Evolutionary conservation across 2,113 vertebrate genomes (phyloP), one percentile per base, ranked within the genome.

Genomic region (Cynopterus brachyotis): DNA sequence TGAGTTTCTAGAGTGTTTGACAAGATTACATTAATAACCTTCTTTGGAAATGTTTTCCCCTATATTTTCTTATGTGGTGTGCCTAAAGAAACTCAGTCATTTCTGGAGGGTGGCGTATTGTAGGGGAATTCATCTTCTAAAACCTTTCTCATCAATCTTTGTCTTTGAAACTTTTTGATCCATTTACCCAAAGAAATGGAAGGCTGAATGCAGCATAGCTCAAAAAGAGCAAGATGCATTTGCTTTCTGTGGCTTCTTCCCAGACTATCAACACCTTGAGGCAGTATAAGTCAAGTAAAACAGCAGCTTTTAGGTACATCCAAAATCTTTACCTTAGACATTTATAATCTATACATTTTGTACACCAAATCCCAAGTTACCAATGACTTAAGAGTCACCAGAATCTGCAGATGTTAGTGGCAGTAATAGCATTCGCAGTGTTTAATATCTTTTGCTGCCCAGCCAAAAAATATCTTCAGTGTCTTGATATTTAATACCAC

Each of bases 131-230:
- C 20, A n/a, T 87, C 42, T 94, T 75, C 37, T 90, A 70, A 96
- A 89, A 12, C 1, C 1, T 95, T 95, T 83, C 32, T 92, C 17
- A 94, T 69, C 12, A 81, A 42, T 89, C 8, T 37, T 79, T 69
- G 32, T 72, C 55, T 83, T 88, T 69, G 70, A 92, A 85, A 78
- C 45, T 57, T 35, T 81, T 86, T 53, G 40, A 12, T 72, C 19
- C 40, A 70, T 85, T 92, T 72, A 91, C 11, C 15, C 72, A 97
- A 76, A 85, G 32, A 95, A 96, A 81, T 30, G 11, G 17, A n/a
- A 64, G 6, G 9, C 2, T 66, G 5, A 66, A 50, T 59, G 4
- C 69, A 85, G 24, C 40, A 19, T 9, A 57, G n/a, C 13, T 81
- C 37, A 93, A 32, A 79, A 81, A 57, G 13, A 93, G 1, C 6